Evolutionary conservation across 2,113 vertebrate species (phyloP), one percentile per base, ranked within the genome.

Genomic region (Rhynchopsitta pachyrhyncha): DNA sequence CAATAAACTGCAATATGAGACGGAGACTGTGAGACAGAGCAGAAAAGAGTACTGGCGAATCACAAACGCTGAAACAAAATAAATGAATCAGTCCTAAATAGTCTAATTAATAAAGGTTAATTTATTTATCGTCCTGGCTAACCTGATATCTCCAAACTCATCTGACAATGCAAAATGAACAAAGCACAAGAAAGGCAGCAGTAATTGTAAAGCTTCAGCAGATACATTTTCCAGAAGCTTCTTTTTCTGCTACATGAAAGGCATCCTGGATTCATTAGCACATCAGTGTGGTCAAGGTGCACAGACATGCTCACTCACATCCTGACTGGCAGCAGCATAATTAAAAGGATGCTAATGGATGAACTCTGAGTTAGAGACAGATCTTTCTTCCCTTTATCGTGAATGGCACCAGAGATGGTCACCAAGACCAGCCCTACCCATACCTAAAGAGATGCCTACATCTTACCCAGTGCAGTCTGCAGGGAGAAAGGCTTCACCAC

Each of bases 71-170:
- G 69, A 92, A 82, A 86, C 74, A 60, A 96, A 96, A 94, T 24
- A 81, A 94, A 96, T 91, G 69, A 92, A 95, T 96, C 88, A 66
- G 82, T 79, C 41, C 93, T 94, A 95, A 97, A 69, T 50, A 90
- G 89, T 62, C 77, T 95, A 93, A 96, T 97, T 93, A 95, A 95
- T 95, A 95, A 96, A 97, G 94, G 96, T 95, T 95, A 96, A 96
- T 96, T 96, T 88, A 94, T 96, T 97, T 94, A 93, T 86, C 80
- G 69, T 79, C 55, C 88, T 82, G 74, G 66, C 82, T 91, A 92
- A 88, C 83, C 80, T n/a, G 60, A 20, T 93, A 69, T 59, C 52
- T 84, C 73, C 73, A 62, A 95, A 90, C 73, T 81, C 73, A 73
- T 95, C 82, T 84, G 78, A 96, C 75, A 88, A 94, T 71, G 86